A percentile compares a stretch with the other conserved stretches of the same genome.
phyloP scores from a whole-genome alignment of 2,888 invertebrate species.

The Maniola hyperantus region DNA sequence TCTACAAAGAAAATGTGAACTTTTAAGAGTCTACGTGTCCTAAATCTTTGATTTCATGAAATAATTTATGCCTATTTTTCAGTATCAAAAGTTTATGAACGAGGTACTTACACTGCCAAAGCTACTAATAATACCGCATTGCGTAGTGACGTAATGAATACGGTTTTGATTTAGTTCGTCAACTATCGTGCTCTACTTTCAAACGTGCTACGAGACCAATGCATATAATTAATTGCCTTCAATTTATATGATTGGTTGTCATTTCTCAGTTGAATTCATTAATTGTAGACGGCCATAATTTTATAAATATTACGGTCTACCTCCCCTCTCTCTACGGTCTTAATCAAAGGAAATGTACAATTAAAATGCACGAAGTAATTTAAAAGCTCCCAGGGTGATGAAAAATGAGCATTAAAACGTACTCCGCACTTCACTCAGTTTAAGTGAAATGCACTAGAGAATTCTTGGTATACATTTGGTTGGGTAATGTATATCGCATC shows the following conservation, averaged over 20 bases:
- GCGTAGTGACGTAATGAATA: constrained; percentile 23
- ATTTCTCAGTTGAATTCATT: constrained; percentile 3
- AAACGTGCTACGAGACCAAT: constrained; percentile 22
- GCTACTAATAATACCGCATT: background rate
- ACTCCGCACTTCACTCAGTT: constrained; percentile 6
- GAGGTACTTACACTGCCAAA: background rate
- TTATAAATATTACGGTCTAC: constrained; percentile 14
- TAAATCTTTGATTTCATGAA: background rate
- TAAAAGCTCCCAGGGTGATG: constrained; percentile 16
- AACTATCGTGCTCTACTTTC: constrained; percentile 26
- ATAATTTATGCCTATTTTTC: background rate
- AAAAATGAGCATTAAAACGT: constrained; percentile 19
- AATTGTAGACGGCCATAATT: constrained; percentile 10
- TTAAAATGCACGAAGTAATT: constrained; percentile 20
- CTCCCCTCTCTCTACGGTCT: constrained; percentile 6
- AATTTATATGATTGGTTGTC: constrained; percentile 20
- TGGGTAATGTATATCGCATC: background rate
- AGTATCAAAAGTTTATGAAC: background rate
- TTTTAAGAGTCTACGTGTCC: background rate
- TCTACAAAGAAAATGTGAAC: no score
- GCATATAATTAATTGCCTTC: constrained; percentile 28
- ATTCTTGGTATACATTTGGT: background rate
- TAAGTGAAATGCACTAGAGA: constrained; percentile 18
- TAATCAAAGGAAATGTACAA: constrained; percentile 20
- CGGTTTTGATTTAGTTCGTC: constrained; percentile 28